Evolutionary conservation across 64 coral and sea anemone genomes (phyloP), one percentile per base, ranked within the genome.

Genomic region (Orbicella faveolata): DNA sequence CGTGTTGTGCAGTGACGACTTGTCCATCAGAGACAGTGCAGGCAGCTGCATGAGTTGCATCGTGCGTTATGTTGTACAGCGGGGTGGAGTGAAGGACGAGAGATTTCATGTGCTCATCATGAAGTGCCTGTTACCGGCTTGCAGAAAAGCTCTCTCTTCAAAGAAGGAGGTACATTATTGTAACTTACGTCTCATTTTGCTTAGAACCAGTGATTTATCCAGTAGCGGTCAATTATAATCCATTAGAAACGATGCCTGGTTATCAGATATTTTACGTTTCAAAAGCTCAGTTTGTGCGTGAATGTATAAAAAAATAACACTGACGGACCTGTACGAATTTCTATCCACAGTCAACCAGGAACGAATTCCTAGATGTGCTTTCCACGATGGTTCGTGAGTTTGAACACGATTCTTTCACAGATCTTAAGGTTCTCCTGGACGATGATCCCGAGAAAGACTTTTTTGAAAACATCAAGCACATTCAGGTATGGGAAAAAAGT

Each of bases 391-490:
- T 93, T 8, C 77, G 84, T 30, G 68, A 87, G 51, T 98, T 95
- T 93, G 33, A 93, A 39, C 93, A 95, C 81, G 76, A 91, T 20
- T 88, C 23, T 21, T 74, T 95, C 23, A 34, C 79, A 35, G 94
- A 95, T 55, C 80, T 98, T 73, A 85, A 75, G 30, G 68, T 84
- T 26, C 68, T 98, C 18, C 36, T 81, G 72, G 91, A 95, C 73
- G 89, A 90, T 4, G 96, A 98, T 80, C 90, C 88, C 0, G 96
- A 98, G 73, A 92, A 92, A 57, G 96, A 98, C 77, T 98, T 98
- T 87, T 98, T 98, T 90, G 96, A 98, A 78, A 98, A 98, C 83
- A 98, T 98, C 10, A 92, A 86, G 54, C 96, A 98, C 74, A 98
- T 98, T 76, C 96, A 98, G 96, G 96, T 98, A 34, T 88, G 83